Conservation (phyloP, 2,888 invertebrate genomes). For the Ellobium chinense region DNA sequence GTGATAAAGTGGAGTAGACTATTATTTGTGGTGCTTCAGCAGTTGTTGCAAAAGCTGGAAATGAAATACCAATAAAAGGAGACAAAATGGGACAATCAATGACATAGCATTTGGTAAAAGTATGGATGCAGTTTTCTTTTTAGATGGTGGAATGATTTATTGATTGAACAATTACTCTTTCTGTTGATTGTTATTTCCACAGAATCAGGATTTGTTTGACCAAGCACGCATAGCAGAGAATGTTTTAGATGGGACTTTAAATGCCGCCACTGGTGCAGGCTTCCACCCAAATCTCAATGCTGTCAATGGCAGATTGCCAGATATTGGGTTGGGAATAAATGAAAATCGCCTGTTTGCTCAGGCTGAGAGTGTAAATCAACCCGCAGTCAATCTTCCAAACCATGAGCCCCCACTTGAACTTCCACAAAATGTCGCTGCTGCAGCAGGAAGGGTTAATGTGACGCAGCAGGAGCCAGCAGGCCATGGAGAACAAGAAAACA, state of each 20-base stretch:
- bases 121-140: too few species aligned
- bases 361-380: slow-evolving; percentile 18
- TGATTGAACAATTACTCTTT: too few species aligned
- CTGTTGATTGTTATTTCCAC: too few species aligned
- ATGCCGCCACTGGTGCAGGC: slow-evolving; percentile 36
- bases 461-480: not conserved
- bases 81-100: too few species aligned
- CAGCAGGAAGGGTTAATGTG: not conserved
- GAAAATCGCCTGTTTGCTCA: slow-evolving; percentile 47
- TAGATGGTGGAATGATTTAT: too few species aligned
- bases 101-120: too few species aligned
- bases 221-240: slow-evolving; percentile 51
- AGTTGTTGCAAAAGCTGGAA: too few species aligned
- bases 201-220: slow-evolving; percentile 5
- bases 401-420: slow-evolving; percentile 11
- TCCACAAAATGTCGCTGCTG: slow-evolving; percentile 12
- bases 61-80: too few species aligned
- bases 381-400: not conserved
- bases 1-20: too few species aligned
- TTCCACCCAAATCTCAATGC: slow-evolving; percentile 21
- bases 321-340: slow-evolving; percentile 51
- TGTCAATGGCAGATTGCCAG: slow-evolving; percentile 48
- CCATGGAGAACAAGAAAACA: slow-evolving; percentile 11
- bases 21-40: too few species aligned
- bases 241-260: slow-evolving; percentile 51